Conservation (phyloP, 2,888 invertebrate species). For the Drosophila colorata region DNA sequence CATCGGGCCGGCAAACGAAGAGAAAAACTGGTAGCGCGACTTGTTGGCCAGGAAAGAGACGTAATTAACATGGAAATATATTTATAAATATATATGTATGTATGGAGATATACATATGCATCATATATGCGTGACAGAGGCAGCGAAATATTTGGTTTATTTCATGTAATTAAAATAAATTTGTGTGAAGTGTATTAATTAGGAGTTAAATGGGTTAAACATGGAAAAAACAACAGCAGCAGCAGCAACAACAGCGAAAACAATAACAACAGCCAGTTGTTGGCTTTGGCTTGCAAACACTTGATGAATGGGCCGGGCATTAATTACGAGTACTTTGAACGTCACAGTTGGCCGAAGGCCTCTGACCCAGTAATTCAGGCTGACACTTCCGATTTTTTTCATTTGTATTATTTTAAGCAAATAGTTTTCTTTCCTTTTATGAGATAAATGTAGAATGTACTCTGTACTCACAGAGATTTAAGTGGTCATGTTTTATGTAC, state of each 20-base stretch:
- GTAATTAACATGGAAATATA: constrained; percentile 66
- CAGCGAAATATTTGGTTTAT: constrained; percentile 73
- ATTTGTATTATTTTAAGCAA: neutral
- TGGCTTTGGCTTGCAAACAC: constrained; percentile 27
- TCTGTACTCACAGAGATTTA: neutral
- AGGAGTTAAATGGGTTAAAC: constrained; percentile 79
- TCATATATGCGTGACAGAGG: constrained; percentile 24
- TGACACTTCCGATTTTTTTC: constrained; percentile 17
- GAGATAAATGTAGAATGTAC: constrained; percentile 3
- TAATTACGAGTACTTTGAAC: constrained; percentile 60
- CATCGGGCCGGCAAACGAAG: constrained; percentile 18
- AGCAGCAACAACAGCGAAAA: constrained; percentile 21
- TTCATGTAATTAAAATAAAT: constrained; percentile 78
- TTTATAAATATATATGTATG: neutral
- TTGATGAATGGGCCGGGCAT: constrained; percentile 57
- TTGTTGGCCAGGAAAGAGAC: constrained; percentile 43
- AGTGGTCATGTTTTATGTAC: constrained; percentile 8
- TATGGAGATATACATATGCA: neutral
- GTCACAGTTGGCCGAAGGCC: constrained; percentile 14
- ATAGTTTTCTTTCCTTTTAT: neutral
- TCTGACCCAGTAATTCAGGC: constrained; percentile 21
- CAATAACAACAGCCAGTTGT: constrained; percentile 24
- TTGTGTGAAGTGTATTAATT: constrained; percentile 80
- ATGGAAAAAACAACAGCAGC: constrained; percentile 43
- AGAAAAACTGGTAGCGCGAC: constrained; percentile 20